Evolutionary conservation across 2,797 vertebrate species (phyloP), one percentile per base, ranked within the genome.

Genomic region (Setipinna tenuifilis): DNA sequence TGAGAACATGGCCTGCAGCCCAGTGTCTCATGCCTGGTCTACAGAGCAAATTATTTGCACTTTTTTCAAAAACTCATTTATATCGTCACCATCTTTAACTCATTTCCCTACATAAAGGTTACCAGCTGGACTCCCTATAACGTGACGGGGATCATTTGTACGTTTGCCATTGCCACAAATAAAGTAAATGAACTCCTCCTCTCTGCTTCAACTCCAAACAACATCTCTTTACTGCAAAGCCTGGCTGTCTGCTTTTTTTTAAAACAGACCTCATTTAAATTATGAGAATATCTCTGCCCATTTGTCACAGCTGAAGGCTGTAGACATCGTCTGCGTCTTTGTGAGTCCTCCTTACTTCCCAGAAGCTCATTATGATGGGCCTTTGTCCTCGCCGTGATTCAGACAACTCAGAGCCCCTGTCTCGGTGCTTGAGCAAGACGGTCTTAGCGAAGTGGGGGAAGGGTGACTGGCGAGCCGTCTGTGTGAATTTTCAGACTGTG

Each of bases 361-460:
- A 82, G 82, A 81, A 82, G 21, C 89, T 83, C 71, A 87, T 89
- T 87, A 87, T 84, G 83, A 87, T 54, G 81, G 84, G 83, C 86
- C 87, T 88, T 89, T 88, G 89, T 89, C 87, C 86, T 87, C 83
- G 75, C 82, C 71, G 82, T 61, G 84, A 85, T 87, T 89, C 87
- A 89, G 87, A 87, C 84, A 87, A 84, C 85, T 75, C 84, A 62
- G 83, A 84, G 71, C 85, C 83, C 83, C 82, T 78, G 83, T 86
- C 81, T 86, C 83, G 31, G 46, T 81, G 78, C 87, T 84, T 62
- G 83, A 83, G 81, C 82, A 87, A 90, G 81, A 83, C 83, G 81
- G 85, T 87, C 88, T 85, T 78, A 59, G 58, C 46, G 83, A 59
- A 78, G 65, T 86, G 89, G 83, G 86, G 86, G 89, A 83, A 88